These are phyloP conservation scores for Ommatoiulus sabulosus DNA, from an alignment of 2,888 invertebrate genomes.

Conservation along the genomic window DNA sequence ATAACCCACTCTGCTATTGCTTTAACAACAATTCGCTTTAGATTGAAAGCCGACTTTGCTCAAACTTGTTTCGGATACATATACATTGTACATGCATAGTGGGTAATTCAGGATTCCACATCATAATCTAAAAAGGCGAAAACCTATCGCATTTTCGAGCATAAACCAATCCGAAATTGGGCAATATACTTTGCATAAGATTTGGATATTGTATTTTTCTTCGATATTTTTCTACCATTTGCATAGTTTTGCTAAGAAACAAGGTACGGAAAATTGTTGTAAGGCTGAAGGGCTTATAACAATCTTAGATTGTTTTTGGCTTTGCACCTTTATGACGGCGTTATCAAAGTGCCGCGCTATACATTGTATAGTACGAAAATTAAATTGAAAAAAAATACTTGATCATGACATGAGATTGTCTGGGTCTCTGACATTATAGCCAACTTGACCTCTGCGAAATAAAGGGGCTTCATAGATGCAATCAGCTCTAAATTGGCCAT, in stretches of 20 bases:
- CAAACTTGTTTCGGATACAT: not conserved
- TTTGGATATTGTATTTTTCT: not conserved
- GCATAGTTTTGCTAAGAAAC: not conserved
- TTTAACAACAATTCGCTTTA: slow-evolving; percentile 19
- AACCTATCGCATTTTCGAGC: not conserved
- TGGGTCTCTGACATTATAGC: not conserved
- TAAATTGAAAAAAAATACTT: not conserved
- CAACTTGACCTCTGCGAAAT: not conserved
- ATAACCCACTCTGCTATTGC: not conserved
- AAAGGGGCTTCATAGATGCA: not conserved
- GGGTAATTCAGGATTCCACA: not conserved
- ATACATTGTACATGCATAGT: no score
- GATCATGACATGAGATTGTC: not conserved
- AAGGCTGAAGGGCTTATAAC: not conserved
- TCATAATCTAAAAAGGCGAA: slow-evolving; percentile 9
- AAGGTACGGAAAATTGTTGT: not conserved
- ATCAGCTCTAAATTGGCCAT: not conserved
- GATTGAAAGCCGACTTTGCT: not conserved
- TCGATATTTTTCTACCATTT: not conserved
- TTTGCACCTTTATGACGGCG: not conserved
- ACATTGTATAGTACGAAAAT: not conserved
- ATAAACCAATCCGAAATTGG: not conserved
- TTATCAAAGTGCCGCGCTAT: not conserved
- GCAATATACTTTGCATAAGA: slow-evolving; percentile 9
- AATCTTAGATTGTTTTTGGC: not conserved